Evolutionary conservation across 2,797 vertebrate genomes (phyloP).

Genomic region (Emydoidea blandingii): DNA sequence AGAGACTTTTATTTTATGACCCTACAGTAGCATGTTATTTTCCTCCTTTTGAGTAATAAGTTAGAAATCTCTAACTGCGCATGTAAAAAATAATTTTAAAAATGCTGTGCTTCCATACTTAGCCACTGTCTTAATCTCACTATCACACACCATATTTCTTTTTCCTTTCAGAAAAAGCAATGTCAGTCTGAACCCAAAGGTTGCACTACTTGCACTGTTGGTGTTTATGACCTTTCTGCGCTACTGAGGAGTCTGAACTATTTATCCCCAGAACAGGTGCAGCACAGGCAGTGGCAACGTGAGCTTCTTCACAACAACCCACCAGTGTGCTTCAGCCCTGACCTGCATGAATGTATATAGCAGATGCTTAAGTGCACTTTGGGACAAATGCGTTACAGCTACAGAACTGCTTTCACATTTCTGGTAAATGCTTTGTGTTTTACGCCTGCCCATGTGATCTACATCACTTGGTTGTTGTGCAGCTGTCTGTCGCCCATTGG

Average conservation of each 20-base stretch:
- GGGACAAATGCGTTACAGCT: background rate
- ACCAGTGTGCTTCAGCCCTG: background rate
- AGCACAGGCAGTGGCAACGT: background rate
- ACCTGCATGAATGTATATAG: accelerated
- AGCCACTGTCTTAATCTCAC: background rate
- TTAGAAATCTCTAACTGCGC: background rate
- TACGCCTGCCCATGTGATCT: background rate
- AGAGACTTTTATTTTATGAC: background rate
- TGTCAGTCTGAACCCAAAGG: background rate
- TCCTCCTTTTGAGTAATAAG: background rate
- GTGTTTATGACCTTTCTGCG: background rate
- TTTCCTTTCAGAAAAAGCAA: background rate
- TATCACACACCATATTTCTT: background rate
- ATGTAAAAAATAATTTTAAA: background rate
- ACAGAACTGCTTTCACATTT: accelerated
- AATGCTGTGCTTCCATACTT: background rate
- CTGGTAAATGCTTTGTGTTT: background rate
- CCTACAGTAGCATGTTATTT: accelerated
- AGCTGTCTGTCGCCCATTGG: background rate
- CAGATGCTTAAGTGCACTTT: accelerated
- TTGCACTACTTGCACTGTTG: background rate
- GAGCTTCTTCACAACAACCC: background rate
- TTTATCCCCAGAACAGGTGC: background rate
- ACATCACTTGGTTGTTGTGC: background rate
- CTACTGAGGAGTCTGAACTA: background rate